Evolutionary conservation across 2,797 vertebrate species (phyloP).

Genomic region (Tragelaphus eurycerus): DNA sequence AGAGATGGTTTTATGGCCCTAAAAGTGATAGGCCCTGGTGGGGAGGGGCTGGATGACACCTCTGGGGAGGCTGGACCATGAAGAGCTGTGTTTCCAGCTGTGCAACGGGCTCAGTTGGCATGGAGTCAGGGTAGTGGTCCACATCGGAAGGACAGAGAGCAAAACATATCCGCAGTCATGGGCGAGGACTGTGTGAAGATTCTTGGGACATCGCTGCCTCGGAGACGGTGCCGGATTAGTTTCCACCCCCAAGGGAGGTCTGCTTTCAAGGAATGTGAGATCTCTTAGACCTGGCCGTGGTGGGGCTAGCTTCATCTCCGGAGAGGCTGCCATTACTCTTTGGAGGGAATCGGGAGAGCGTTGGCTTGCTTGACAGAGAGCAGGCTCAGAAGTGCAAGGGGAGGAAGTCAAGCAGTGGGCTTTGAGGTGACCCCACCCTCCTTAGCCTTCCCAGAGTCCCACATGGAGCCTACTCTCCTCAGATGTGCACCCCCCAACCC

Average conservation of each 20-base stretch:
- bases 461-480: not conserved
- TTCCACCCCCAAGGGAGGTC: not conserved
- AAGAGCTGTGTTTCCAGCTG: not conserved
- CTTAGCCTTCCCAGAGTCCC: not conserved
- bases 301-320: not conserved
- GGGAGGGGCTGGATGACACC: not conserved
- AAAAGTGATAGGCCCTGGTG: not conserved
- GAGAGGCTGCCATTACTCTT: not conserved
- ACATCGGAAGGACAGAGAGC: not conserved
- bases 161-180: not conserved
- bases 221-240: not conserved
- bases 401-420: not conserved
- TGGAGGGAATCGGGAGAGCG: not conserved
- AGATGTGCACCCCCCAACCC: not conserved
- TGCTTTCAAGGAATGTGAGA: not conserved
- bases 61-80: too few relatives aligned
- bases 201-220: not conserved
- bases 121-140: not conserved
- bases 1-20: not conserved
- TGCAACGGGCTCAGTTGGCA: not conserved
- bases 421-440: not conserved
- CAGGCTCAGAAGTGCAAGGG: not conserved
- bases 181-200: too few relatives aligned
- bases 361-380: not conserved
- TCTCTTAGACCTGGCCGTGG: not conserved